Percentiles rank a stretch among this genome's conserved stretches.
Conservation (phyloP, 2,888 invertebrate genomes). For the Parnassius glacialis region DNA sequence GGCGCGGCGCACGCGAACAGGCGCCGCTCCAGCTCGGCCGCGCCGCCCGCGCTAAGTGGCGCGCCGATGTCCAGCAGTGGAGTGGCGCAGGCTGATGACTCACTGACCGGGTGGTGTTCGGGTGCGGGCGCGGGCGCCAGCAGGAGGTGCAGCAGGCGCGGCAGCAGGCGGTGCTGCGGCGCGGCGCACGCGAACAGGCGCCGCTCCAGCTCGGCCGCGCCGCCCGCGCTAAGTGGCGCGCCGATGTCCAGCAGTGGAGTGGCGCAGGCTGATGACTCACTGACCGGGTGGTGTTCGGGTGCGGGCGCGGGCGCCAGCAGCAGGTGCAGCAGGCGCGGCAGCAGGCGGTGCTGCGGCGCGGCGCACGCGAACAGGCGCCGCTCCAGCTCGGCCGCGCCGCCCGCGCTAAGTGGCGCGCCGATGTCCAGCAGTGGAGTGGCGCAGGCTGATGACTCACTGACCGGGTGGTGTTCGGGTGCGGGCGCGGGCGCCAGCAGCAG, state of each 20-base stretch:
- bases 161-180: conserved; percentile 73
- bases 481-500: conserved; percentile 48
- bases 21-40: conserved; percentile 63
- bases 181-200: conserved; percentile 65
- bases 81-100: not conserved
- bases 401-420: conserved; percentile 31
- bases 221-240: conserved; percentile 35
- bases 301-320: conserved; percentile 41
- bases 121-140: conserved; percentile 33
- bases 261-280: not conserved
- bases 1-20: conserved; percentile 68
- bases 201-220: conserved; percentile 64
- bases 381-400: conserved; percentile 62
- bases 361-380: conserved; percentile 64
- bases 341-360: conserved; percentile 71
- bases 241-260: not conserved
- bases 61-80: not conserved
- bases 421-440: not conserved
- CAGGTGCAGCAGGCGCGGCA: conserved; percentile 71
- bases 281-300: conserved; percentile 27
- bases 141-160: conserved; percentile 69
- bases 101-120: conserved; percentile 26
- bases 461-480: conserved; percentile 27
- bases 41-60: conserved; percentile 41
- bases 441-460: not conserved